These are phyloP conservation scores for Scopus umbretta DNA, from an alignment of 2,113 vertebrate species.

Conservation along the genomic window DNA sequence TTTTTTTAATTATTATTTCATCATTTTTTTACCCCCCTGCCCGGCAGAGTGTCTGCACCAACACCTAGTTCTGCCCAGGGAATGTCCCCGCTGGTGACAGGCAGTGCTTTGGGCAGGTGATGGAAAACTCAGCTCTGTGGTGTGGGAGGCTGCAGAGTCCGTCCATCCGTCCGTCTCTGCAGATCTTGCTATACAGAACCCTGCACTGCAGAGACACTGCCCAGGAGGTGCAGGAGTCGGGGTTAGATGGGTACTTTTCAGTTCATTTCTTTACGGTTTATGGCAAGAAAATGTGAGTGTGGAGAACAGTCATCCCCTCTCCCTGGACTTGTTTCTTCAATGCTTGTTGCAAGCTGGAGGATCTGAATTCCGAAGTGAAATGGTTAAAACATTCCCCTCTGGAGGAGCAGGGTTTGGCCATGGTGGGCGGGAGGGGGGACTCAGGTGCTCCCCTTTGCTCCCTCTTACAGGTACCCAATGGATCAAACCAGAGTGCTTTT, in stretches of 20 bases:
- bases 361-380: neutral
- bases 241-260: neutral
- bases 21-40: neutral
- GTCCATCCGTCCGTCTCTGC: neutral
- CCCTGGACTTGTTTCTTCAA: neutral
- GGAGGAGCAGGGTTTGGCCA: neutral
- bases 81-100: neutral
- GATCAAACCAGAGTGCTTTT: neutral
- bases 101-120: neutral
- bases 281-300: accelerated
- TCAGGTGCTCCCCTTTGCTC: neutral
- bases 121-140: neutral
- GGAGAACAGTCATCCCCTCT: no score
- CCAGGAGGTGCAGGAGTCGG: accelerated
- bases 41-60: neutral
- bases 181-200: neutral
- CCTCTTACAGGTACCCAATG: neutral
- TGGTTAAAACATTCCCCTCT: neutral
- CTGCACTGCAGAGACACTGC: no score
- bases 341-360: no score
- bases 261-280: neutral
- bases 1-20: neutral
- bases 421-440: neutral
- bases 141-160: neutral
- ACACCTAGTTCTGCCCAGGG: neutral